Conservation (phyloP, 1,140 invertebrate genomes). For the Neotoxoptera formosana region DNA sequence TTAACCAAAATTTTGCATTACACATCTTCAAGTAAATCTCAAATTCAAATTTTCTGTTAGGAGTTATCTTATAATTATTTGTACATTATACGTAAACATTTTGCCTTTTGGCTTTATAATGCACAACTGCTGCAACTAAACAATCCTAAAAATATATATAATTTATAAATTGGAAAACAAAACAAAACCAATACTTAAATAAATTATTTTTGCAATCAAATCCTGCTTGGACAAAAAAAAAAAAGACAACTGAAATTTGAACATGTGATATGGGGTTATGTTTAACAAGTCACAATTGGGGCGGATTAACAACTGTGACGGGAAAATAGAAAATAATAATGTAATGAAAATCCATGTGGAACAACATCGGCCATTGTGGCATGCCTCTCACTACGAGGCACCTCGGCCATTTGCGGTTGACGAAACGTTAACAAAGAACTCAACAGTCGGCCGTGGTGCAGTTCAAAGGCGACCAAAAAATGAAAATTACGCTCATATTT, state of each 20-base stretch:
- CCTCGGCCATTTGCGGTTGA: too few species aligned
- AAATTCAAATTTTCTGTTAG: slow-evolving; percentile 84
- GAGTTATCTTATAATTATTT: slow-evolving; percentile 75
- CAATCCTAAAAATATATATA: slow-evolving; percentile 67
- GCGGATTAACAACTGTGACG: too few species aligned
- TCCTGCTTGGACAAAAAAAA: background rate
- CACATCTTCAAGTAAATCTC: slow-evolving; percentile 65
- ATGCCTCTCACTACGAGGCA: too few species aligned
- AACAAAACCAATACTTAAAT: background rate
- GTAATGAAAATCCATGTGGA: too few species aligned
- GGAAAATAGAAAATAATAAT: too few species aligned
- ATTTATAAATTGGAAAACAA: too few species aligned
- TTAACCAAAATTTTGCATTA: slow-evolving; percentile 75
- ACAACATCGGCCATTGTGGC: too few species aligned
- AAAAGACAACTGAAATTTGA: too few species aligned
- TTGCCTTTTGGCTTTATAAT: slow-evolving; percentile 74
- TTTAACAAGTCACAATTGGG: too few species aligned
- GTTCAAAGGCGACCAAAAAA: background rate
- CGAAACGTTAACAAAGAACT: background rate
- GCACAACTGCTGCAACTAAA: slow-evolving; percentile 74
- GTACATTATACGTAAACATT: slow-evolving; percentile 84
- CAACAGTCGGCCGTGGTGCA: background rate
- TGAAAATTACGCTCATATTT: background rate
- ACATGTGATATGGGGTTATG: background rate
- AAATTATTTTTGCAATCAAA: background rate